Base-by-base conservation (phyloP, 2,113 vertebrate genomes). In the Bubo scandiacus region DNA sequence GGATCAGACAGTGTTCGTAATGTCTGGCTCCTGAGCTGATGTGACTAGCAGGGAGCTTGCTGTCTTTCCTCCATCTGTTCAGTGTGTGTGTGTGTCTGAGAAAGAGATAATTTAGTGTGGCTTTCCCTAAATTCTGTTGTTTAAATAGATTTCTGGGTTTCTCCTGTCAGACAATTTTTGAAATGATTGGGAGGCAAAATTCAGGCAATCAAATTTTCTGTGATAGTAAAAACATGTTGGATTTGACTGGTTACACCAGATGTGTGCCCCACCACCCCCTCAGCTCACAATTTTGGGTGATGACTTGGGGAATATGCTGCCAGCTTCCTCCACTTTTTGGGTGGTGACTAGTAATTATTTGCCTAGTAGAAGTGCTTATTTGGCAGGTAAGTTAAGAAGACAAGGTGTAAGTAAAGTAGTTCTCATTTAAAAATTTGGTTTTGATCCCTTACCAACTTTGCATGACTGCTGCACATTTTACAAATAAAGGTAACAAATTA, bases 11-110 rank as follows among this genome's bases (percentile, higher is more conserved):
- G 61, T 29, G 34, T 81, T 92, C 9, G 0, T 75, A 54, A 89
- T 72, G 92, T 89, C 86, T 96, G 92, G 62, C 81, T 96, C 70
- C 66, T 61, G 77, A 94, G 83, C 65, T 85, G 78, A 75, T 95
- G 89, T 75, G 94, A 61, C 95, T 94, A 79, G 84, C 91, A 89
- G 75, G 91, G 65, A 92, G 45, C 73, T 94, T 2, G 0, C 83
- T 91, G 75, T 81, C 77, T 91, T 54, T 87, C 55, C 66, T 85
- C 71, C 90, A 75, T 92, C 86, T 96, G 80, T 55, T 91, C 20
- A 26, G 3, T 61, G n/a, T 57, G 6, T 22, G 14, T 43, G 26
- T 74, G 11, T 72, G 13, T 55, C 38, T 74, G 52, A 90, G 79
- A 85, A 59, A 58, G 49, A 87, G 55, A 78, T 22, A 81, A 63